Conservation (phyloP, 2,797 vertebrate genomes). For the Myotis myotis region DNA sequence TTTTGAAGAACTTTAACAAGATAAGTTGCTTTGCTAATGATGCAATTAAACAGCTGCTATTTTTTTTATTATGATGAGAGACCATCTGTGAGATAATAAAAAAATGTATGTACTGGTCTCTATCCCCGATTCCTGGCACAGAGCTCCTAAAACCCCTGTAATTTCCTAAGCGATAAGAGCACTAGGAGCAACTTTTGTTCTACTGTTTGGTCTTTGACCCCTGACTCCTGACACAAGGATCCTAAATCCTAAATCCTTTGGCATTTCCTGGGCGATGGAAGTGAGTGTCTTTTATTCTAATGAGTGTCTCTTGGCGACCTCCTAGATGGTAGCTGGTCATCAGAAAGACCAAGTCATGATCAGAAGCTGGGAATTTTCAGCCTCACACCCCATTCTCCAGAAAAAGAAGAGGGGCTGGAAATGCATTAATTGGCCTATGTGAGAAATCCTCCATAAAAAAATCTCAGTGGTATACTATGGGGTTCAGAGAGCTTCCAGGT, state of each 20-base stretch:
- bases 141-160: not conserved
- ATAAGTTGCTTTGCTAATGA: constrained; percentile 24
- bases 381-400: not conserved
- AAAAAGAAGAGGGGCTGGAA: not conserved
- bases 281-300: not conserved
- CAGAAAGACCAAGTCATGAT: not conserved
- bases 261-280: not conserved
- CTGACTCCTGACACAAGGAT: not conserved
- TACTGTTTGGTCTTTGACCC: not conserved
- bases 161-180: not conserved
- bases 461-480: not conserved
- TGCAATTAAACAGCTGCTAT: not conserved
- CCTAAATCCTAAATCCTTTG: not conserved
- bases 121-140: not conserved
- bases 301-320: not conserved
- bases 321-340: not conserved
- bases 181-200: not conserved
- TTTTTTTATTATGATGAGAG: constrained; percentile 4
- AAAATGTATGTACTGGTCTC: not conserved
- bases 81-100: not conserved
- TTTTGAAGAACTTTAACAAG: constrained; percentile 25
- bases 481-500: not conserved
- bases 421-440: not conserved
- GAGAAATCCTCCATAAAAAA: not conserved
- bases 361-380: not conserved